Conservation (phyloP, 2,797 vertebrate species). For the Pseudotriccus pelzelni region DNA sequence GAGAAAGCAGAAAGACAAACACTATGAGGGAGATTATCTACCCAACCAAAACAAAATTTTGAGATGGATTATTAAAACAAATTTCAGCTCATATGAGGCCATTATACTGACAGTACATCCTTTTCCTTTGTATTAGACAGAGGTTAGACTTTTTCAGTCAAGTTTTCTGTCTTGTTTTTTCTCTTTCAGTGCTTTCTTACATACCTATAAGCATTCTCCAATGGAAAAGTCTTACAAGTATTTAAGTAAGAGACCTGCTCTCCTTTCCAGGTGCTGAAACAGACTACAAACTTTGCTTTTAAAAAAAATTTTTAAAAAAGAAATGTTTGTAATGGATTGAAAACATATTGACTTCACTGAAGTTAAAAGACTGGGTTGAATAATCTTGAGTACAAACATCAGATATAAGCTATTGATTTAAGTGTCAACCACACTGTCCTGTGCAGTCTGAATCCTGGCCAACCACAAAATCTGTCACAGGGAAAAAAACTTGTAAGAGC, state of each 20-base stretch:
- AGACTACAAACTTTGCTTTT: background rate
- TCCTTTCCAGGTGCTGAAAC: background rate
- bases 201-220: background rate
- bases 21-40: background rate
- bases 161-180: background rate
- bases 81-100: background rate
- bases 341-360: background rate
- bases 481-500: background rate
- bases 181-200: background rate
- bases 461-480: background rate
- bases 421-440: background rate
- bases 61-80: background rate
- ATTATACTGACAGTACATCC: background rate
- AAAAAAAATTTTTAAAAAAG: background rate
- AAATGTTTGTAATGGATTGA: background rate
- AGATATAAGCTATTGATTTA: background rate
- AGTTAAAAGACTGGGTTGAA: background rate
- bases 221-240: background rate
- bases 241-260: background rate
- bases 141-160: background rate
- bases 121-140: background rate
- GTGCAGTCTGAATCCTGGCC: background rate
- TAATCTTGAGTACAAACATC: background rate
- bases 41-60: background rate
- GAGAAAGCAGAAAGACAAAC: background rate